A percentile compares a stretch with the other conserved stretches of the same genome.
phyloP scores from a whole-genome alignment of 2,888 invertebrate species.

The Drosophila gaucha region DNA sequence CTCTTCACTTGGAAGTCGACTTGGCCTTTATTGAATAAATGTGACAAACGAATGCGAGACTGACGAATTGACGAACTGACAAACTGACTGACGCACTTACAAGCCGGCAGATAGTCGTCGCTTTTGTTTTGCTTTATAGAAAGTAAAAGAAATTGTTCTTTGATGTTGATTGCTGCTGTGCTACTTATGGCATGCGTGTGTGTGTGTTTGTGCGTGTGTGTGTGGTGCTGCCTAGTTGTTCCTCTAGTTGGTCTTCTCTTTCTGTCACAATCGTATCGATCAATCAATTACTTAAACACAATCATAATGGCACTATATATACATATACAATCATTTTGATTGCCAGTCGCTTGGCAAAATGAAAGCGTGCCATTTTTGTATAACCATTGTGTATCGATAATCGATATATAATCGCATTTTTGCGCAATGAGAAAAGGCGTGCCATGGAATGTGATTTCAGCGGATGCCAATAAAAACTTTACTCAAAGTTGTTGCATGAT shows the following conservation, averaged over 20 bases:
- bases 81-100: conserved; percentile 26
- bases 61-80: conserved; percentile 51
- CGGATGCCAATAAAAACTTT: conserved; percentile 9
- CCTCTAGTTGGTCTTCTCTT: conserved; percentile 14
- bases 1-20: conserved; percentile 57
- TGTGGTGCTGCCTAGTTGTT: conserved; percentile 1
- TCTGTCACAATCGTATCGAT: conserved; percentile 43
- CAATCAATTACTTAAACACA: conserved; percentile 68
- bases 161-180: conserved; percentile 61
- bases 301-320: conserved; percentile 43
- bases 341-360: conserved; percentile 50
- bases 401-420: conserved; percentile 54
- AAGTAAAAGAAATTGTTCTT: conserved; percentile 78
- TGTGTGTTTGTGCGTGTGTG: neutral
- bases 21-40: conserved; percentile 79
- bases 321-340: conserved; percentile 48
- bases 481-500: conserved; percentile 28
- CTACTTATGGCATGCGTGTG: conserved; percentile 39
- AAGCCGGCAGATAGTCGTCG: conserved; percentile 32
- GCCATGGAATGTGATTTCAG: conserved; percentile 35
- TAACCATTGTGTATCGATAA: conserved; percentile 36
- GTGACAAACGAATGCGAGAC: conserved; percentile 72
- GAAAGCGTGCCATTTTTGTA: conserved; percentile 69
- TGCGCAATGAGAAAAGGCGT: conserved; percentile 66
- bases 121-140: conserved; percentile 70